Conservation (phyloP, 2,888 invertebrate species). For the Galeruca laticollis region DNA sequence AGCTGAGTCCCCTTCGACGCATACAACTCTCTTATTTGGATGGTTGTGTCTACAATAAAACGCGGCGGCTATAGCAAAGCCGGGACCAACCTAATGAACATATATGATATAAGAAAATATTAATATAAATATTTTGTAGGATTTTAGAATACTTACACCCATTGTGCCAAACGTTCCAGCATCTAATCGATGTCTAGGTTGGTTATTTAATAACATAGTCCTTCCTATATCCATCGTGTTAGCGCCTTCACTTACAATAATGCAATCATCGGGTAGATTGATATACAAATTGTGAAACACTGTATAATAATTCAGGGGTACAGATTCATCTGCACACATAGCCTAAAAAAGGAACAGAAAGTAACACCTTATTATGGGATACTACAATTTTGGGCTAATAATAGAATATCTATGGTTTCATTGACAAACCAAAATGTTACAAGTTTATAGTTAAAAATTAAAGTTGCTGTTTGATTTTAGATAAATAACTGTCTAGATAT, state of each 20-base stretch:
- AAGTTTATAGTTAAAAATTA: no score
- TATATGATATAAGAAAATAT: background rate
- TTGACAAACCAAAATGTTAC: no score
- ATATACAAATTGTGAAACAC: constrained; percentile 88
- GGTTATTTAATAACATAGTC: constrained; percentile 84
- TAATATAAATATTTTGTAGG: no score
- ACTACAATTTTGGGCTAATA: constrained; percentile 20
- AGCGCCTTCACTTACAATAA: constrained; percentile 97
- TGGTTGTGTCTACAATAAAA: constrained; percentile 86
- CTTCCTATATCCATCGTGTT: constrained; percentile 99
- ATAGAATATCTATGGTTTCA: no score
- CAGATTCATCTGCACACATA: constrained; percentile 77
- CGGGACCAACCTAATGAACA: constrained; percentile 78
- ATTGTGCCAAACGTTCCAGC: constrained; percentile 98
- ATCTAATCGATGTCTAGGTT: constrained; percentile 90
- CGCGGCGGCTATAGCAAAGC: constrained; percentile 93
- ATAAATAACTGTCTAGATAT: no score
- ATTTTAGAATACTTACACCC: constrained; percentile 73
- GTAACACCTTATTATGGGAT: background rate
- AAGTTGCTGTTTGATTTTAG: no score
- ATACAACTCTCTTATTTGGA: constrained; percentile 86
- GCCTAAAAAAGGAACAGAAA: constrained; percentile 64
- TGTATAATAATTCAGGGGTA: constrained; percentile 94
- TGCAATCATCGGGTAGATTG: constrained; percentile 81
- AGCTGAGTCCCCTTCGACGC: constrained; percentile 97